Conservation (phyloP, 2,113 vertebrate species). For the Phalacrocorax pelagicus region DNA sequence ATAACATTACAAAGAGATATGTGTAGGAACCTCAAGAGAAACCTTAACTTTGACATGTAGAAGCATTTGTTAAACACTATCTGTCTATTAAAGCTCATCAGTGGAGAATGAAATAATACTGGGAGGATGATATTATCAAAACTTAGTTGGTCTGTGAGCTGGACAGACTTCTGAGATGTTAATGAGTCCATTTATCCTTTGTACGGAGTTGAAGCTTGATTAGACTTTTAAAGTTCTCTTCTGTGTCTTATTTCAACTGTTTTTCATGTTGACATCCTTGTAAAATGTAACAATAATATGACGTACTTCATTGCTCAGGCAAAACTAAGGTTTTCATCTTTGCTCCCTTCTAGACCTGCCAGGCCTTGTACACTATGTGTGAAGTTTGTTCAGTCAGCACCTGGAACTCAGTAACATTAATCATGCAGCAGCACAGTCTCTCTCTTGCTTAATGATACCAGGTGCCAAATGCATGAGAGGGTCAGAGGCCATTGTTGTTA, state of each 20-base stretch:
- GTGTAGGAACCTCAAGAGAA: background rate
- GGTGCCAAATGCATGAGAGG: background rate
- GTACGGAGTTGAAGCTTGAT: background rate
- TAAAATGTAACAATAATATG: background rate
- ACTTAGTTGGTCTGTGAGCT: background rate
- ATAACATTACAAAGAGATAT: background rate
- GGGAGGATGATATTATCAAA: background rate
- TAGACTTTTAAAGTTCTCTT: background rate
- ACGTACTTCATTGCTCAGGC: background rate
- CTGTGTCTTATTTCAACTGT: background rate
- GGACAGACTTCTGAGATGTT: background rate
- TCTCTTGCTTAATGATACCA: background rate
- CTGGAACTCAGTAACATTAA: background rate
- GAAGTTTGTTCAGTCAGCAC: background rate
- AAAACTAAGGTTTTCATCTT: background rate
- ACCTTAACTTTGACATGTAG: background rate
- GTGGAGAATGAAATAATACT: background rate
- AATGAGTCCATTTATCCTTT: background rate
- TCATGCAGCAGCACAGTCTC: background rate
- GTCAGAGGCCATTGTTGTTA: background rate
- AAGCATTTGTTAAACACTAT: background rate
- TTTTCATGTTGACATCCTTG: background rate
- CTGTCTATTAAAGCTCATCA: background rate
- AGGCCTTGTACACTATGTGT: background rate
- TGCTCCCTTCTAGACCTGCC: background rate